These are phyloP conservation scores for Corythornis cristatus DNA, from an alignment of 2,113 vertebrate species.

Conservation along the genomic window DNA sequence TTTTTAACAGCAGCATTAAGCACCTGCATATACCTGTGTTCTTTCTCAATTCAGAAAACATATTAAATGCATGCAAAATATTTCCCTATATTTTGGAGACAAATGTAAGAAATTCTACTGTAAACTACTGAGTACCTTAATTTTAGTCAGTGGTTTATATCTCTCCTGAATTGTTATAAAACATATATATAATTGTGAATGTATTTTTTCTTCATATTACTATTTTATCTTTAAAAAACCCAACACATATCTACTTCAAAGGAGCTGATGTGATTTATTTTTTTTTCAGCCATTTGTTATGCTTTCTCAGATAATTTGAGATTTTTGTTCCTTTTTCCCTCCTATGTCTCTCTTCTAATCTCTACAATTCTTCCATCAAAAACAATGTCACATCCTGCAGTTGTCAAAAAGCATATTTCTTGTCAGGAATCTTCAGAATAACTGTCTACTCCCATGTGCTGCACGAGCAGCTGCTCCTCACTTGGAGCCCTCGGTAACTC, in stretches of 20 bases:
- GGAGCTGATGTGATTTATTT: neutral
- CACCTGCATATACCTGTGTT: neutral
- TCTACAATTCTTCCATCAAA: neutral
- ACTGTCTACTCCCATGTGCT: neutral
- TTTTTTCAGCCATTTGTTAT: neutral
- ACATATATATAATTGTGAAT: neutral
- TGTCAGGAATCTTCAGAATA: constrained; percentile 16
- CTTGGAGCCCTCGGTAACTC: neutral
- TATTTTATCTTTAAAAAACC: neutral
- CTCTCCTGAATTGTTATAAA: neutral
- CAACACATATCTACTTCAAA: neutral
- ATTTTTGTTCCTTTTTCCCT: neutral
- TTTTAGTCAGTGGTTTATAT: neutral
- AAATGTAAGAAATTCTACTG: neutral
- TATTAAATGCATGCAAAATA: neutral
- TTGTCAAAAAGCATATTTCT: neutral
- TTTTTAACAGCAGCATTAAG: neutral
- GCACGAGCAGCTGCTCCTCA: neutral
- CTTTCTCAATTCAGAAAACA: neutral
- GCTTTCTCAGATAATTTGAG: neutral
- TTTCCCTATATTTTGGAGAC: neutral
- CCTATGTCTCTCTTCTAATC: neutral
- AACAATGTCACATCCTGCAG: neutral
- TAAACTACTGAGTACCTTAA: neutral
- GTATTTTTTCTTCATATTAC: neutral